Base-by-base conservation (phyloP, 2,888 invertebrate species). In the Rutpela maculata region DNA sequence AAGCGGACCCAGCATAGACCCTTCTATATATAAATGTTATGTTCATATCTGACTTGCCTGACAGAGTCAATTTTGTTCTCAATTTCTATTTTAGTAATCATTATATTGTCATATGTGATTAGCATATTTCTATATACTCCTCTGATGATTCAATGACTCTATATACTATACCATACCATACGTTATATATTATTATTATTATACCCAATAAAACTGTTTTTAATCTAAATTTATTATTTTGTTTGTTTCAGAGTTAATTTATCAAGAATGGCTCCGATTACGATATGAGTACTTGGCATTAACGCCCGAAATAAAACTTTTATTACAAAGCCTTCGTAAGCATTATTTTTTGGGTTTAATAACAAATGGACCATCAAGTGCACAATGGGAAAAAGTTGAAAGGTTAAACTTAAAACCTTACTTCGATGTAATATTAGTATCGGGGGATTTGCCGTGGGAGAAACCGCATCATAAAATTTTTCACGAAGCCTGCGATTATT, bases 321-420 rank as follows among this genome's bases (percentile, higher is more conserved):
- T 97, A 85, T 91, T 97, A 80, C 91, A 92, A 85, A 92, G 93
- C 75, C 91, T 97, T 84, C 93, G 94, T 85, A 92, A 93, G 88
- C 93, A 94, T 87, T 97, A 95, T 89, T 91, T 94, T 83, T 91
- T 97, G 84, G 96, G 94, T 83, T 91, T 97, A 85, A 95, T 97
- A 87, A 96, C 96, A 84, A 97, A 97, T 90, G 97, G 97, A 66
- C 95, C 96, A 12, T 96, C 96, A 77, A 93, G 94, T 80, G 95
- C 95, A 50, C 97, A 97, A 90, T 96, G 97, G 96, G 97, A 97
- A 91, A 97, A 97, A 91, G 92, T 97, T 81, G 92, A 93, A 78
- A 93, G 92, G 82, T 91, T 96, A 81, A 92, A 93, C 71, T 91
- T 96, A 62, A 92, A 93, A 83, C 92, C 92, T 85, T 94, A 93